Evolutionary conservation across 2,113 vertebrate species (phyloP).

Genomic region (Pygoscelis antarcticus): DNA sequence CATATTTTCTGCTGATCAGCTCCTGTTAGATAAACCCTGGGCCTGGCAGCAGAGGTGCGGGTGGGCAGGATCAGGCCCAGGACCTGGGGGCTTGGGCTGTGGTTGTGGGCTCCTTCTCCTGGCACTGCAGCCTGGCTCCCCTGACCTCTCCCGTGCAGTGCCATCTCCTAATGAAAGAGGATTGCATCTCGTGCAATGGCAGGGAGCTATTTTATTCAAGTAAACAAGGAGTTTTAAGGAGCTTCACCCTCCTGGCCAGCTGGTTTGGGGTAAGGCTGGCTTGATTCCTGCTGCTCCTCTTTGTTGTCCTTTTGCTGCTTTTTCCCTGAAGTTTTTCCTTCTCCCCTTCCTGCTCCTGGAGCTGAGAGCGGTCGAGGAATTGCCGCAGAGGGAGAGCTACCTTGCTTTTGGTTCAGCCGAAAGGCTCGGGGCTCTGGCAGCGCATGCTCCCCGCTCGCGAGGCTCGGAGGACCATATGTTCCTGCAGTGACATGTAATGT

Average conservation of each 20-base stretch:
- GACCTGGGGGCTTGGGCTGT: not conserved
- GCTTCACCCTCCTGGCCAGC: not conserved
- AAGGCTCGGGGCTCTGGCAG: not conserved
- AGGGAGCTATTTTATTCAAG: not conserved
- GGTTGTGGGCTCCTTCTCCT: not conserved
- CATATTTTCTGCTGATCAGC: not conserved
- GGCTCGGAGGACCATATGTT: constrained; percentile 45
- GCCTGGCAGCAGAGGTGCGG: not conserved
- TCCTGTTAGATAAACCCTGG: not conserved
- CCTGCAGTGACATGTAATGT: constrained; percentile 30
- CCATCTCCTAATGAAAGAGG: not conserved
- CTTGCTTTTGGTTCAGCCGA: not conserved
- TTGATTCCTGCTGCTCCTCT: not conserved
- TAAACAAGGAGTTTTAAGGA: constrained; percentile 26
- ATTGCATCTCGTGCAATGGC: not conserved
- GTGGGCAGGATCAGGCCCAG: not conserved
- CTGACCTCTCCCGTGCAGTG: not conserved
- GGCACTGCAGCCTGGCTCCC: not conserved
- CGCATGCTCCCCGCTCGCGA: not conserved
- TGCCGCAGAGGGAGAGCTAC: not conserved
- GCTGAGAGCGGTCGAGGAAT: not conserved
- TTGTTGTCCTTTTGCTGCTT: not conserved
- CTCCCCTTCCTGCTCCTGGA: not conserved
- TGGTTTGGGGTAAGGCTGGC: constrained; percentile 14
- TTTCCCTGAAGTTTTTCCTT: not conserved